phyloP scores from a whole-genome alignment of 2,797 vertebrate species.

The Eulemur albifrons region DNA sequence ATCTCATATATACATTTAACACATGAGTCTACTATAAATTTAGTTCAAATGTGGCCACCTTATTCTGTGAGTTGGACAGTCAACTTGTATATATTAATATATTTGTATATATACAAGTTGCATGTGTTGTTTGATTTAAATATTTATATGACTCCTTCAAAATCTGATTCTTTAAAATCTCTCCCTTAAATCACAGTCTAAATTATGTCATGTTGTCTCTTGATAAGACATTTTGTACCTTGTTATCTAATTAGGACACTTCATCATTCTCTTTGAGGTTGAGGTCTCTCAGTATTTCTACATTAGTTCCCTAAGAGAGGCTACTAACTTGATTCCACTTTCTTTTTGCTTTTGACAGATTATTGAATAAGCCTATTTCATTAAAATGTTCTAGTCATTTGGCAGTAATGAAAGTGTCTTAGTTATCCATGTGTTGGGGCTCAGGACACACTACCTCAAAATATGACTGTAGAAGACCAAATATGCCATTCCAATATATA shows the following conservation, averaged over 20 bases:
- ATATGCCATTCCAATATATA: not conserved
- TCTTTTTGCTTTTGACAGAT: not conserved
- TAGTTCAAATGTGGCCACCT: conserved; percentile 16
- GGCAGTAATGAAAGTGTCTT: not conserved
- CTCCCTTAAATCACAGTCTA: not conserved
- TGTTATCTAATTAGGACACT: not conserved
- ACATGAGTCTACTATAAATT: not conserved
- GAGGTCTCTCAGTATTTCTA: not conserved
- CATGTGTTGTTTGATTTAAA: conserved; percentile 17
- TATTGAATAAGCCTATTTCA: not conserved
- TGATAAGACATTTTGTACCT: not conserved
- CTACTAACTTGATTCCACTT: not conserved
- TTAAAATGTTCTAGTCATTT: not conserved
- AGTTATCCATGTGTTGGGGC: not conserved
- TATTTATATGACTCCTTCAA: not conserved
- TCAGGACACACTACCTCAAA: not conserved
- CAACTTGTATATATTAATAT: not conserved
- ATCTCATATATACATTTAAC: not conserved
- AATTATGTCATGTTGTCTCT: not conserved
- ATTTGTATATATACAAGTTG: not conserved
- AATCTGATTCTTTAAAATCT: conserved; percentile 38
- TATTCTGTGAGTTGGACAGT: not conserved
- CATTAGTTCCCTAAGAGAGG: not conserved
- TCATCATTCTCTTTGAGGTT: not conserved
- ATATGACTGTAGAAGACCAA: not conserved